Evolutionary conservation across 2,113 vertebrate species (phyloP).

Genomic region (Myotis brandtii): DNA sequence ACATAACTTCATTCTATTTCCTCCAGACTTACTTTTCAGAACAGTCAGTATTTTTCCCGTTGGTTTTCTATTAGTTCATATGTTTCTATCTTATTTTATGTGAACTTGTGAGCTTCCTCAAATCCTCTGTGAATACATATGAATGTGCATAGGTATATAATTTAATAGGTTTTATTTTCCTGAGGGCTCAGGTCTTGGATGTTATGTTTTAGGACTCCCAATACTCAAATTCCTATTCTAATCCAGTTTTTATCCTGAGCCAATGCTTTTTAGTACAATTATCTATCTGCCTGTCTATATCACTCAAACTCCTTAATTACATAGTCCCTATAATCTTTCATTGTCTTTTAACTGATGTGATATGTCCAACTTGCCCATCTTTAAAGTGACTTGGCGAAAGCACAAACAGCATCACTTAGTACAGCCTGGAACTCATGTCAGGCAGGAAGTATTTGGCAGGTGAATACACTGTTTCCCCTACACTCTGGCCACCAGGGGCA

Average conservation of each 20-base stretch:
- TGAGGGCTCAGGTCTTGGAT: background rate
- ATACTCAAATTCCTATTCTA: background rate
- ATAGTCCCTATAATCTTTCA: background rate
- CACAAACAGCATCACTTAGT: background rate
- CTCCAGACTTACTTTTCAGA: background rate
- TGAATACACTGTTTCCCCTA: background rate
- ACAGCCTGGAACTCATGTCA: background rate
- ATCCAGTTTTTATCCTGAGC: background rate
- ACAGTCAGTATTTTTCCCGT: background rate
- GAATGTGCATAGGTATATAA: background rate
- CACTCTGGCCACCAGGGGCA: background rate
- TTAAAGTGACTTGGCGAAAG: background rate
- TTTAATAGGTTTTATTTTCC: background rate
- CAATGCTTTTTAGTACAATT: background rate
- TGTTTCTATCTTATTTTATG: background rate
- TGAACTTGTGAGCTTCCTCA: background rate
- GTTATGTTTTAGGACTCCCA: background rate
- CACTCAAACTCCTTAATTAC: background rate
- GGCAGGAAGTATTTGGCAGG: background rate
- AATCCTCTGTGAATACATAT: background rate
- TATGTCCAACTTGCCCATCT: background rate
- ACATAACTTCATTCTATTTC: background rate
- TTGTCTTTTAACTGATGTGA: background rate
- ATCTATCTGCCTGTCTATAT: background rate
- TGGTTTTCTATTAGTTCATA: slow-evolving; percentile 3